Conservation (phyloP, 2,113 vertebrate genomes). For the Rhinoderma darwinii region DNA sequence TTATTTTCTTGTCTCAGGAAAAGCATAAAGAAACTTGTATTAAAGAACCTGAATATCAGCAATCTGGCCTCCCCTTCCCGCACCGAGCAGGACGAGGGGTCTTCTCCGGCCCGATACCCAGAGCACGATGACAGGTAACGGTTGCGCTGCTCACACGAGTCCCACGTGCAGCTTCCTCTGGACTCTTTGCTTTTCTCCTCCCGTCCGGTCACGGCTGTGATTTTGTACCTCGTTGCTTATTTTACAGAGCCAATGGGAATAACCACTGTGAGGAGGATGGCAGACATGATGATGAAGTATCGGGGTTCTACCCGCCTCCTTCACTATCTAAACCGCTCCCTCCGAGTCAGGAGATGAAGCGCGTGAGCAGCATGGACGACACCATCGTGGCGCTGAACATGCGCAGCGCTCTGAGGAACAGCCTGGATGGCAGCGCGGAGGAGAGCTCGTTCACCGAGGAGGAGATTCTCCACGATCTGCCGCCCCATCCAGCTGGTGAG, state of each 20-base stretch:
- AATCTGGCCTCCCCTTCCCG: slow-evolving; percentile 83
- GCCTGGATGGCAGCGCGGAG: slow-evolving; percentile 87
- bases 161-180: too few relatives aligned
- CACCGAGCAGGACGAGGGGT: slow-evolving; percentile 82
- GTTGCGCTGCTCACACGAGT: not conserved
- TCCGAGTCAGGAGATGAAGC: slow-evolving; percentile 75
- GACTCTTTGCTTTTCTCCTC: too few relatives aligned
- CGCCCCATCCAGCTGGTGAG: slow-evolving; percentile 87
- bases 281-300: slow-evolving; percentile 77
- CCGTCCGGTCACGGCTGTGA: not conserved
- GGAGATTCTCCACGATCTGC: slow-evolving; percentile 68
- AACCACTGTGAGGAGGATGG: slow-evolving; percentile 73
- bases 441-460: slow-evolving; percentile 87
- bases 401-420: slow-evolving; percentile 74
- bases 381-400: slow-evolving; percentile 88
- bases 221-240: not conserved
- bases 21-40: slow-evolving; percentile 93
- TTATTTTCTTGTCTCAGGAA: slow-evolving; percentile 75
- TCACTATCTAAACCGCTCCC: slow-evolving; percentile 88
- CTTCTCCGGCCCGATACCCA: slow-evolving; percentile 83
- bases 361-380: slow-evolving; percentile 78
- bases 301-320: slow-evolving; percentile 86
- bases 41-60: slow-evolving; percentile 90
- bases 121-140: slow-evolving; percentile 87
- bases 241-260: slow-evolving; percentile 71